These are phyloP conservation scores for Propithecus coquereli DNA, from an alignment of 2,113 vertebrate genomes.

Conservation along the genomic window DNA sequence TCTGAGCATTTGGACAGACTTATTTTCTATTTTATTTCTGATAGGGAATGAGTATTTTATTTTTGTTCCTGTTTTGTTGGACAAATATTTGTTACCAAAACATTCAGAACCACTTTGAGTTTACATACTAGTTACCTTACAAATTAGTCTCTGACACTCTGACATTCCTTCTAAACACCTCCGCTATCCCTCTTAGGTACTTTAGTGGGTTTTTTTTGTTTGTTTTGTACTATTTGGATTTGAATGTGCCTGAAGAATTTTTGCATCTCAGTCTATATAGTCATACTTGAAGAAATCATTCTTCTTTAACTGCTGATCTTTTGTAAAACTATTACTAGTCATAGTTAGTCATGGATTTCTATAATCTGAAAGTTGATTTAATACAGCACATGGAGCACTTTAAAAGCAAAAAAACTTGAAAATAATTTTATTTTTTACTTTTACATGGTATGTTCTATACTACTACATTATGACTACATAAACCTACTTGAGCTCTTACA, in stretches of 20 bases:
- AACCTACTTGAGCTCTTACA: constrained; percentile 31
- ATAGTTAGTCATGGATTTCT: constrained; percentile 23
- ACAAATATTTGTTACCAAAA: background rate
- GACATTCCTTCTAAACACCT: background rate
- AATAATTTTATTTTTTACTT: constrained; percentile 7
- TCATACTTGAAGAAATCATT: constrained; percentile 55
- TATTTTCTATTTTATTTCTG: constrained; percentile 40
- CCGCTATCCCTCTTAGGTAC: background rate
- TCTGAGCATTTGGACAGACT: background rate
- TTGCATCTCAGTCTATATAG: constrained; percentile 55
- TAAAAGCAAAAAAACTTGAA: constrained; percentile 71
- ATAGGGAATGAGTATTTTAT: constrained; percentile 1
- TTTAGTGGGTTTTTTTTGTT: background rate
- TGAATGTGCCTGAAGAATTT: constrained; percentile 59
- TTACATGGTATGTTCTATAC: constrained; percentile 6
- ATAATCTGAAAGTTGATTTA: constrained; percentile 45
- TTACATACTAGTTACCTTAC: background rate
- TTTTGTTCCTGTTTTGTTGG: constrained; percentile 41
- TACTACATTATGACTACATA: background rate
- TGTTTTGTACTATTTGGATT: constrained; percentile 8
- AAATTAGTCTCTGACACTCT: background rate
- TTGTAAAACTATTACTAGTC: background rate
- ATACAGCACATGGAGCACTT: constrained; percentile 69
- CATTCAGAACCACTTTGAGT: constrained; percentile 40
- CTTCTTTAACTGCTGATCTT: constrained; percentile 27